These are phyloP conservation scores for Leptothorax acervorum DNA, from an alignment of 2,888 invertebrate genomes.

Conservation along the genomic window DNA sequence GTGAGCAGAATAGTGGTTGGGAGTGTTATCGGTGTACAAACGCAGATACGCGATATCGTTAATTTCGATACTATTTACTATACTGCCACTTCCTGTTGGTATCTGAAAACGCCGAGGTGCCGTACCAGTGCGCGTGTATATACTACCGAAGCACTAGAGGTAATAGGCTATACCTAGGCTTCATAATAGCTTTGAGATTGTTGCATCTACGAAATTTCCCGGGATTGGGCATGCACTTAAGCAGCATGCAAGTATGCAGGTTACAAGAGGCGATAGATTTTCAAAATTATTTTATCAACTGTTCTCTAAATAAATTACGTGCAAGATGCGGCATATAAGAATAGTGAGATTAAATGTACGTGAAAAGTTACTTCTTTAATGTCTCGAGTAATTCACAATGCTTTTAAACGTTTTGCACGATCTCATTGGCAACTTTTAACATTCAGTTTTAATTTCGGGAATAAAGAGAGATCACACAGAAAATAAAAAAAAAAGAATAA, in stretches of 20 bases:
- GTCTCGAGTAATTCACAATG: neutral
- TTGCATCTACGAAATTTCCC: slow-evolving; percentile 70
- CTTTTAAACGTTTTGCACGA: neutral
- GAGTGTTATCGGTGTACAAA: neutral
- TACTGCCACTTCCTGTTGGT: slow-evolving; percentile 6
- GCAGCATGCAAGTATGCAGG: slow-evolving; percentile 53
- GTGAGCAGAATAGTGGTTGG: neutral
- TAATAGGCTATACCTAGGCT: slow-evolving; percentile 69
- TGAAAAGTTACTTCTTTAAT: slow-evolving; percentile 2
- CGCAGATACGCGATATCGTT: slow-evolving; percentile 22
- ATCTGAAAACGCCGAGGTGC: slow-evolving; percentile 25
- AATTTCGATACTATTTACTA: slow-evolving; percentile 48
- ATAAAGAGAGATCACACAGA: neutral
- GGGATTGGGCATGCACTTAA: slow-evolving; percentile 64
- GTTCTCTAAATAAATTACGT: neutral
- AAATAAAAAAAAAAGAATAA: neutral
- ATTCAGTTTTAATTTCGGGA: slow-evolving; percentile 12
- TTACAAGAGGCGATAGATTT: slow-evolving; percentile 45
- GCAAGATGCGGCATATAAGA: neutral
- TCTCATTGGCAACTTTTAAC: neutral
- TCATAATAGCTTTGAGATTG: slow-evolving; percentile 69
- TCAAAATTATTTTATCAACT: slow-evolving; percentile 34
- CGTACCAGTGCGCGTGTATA: neutral
- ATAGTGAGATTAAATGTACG: neutral
- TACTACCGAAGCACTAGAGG: slow-evolving; percentile 56